Percentiles rank a stretch among this genome's conserved stretches.
Conservation (phyloP, 2,888 invertebrate species). For the Athalia circularis region DNA sequence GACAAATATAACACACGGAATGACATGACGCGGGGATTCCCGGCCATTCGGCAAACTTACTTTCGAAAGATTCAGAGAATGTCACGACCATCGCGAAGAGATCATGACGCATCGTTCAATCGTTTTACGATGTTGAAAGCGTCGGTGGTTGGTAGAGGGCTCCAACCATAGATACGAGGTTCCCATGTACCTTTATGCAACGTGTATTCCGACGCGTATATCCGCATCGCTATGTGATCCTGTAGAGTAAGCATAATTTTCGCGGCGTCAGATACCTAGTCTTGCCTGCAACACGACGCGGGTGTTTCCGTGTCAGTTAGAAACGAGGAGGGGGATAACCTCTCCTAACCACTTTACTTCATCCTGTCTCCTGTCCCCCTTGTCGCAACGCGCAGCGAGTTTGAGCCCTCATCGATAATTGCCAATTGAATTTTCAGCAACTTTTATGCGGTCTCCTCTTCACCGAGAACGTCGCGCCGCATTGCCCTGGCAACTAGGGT, state of each 20-base stretch:
- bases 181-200: too few species aligned
- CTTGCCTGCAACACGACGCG: conserved; percentile 30
- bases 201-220: conserved; percentile 12
- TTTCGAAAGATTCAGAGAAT: conserved; percentile 28
- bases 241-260: conserved; percentile 41
- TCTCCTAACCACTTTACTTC: conserved; percentile 20
- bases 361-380: conserved; percentile 37
- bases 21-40: conserved; percentile 21
- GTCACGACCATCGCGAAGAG: conserved; percentile 30
- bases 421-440: conserved; percentile 44
- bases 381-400: conserved; percentile 21
- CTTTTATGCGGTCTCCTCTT: conserved; percentile 22
- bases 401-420: conserved; percentile 39
- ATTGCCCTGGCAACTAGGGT: conserved; percentile 26
- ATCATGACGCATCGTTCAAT: conserved; percentile 39
- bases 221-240: conserved; percentile 2
- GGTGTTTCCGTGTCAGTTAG: conserved; percentile 21
- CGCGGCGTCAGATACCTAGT: conserved; percentile 33
- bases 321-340: conserved; percentile 14
- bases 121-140: conserved; percentile 20
- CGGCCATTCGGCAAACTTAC: conserved; percentile 20
- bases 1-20: conserved; percentile 25
- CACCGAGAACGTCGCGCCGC: conserved; percentile 2
- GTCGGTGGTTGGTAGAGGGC: conserved; percentile 21
- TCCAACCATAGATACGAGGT: conserved; percentile 15